Percentiles rank a stretch among this genome's conserved stretches.
Evolutionary conservation across 2,113 vertebrate species (phyloP).

Genomic region (Arvicanthis niloticus): DNA sequence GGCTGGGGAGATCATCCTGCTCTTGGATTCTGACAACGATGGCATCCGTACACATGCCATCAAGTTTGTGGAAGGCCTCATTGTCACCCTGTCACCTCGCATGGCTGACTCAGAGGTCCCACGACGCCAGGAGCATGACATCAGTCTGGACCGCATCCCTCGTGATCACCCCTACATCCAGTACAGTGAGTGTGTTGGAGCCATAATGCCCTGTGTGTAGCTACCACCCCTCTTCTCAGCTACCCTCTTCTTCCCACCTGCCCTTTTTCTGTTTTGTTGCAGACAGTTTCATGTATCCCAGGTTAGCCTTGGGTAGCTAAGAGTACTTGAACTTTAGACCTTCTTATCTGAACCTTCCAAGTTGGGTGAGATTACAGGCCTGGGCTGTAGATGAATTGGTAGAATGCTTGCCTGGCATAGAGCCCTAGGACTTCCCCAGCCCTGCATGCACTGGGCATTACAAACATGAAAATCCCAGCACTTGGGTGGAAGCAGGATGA

Average conservation of each 20-base stretch:
- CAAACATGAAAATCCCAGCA: neutral
- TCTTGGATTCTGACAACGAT: constrained; percentile 96
- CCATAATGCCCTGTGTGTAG: accelerated
- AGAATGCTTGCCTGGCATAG: neutral
- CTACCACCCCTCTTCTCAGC: neutral
- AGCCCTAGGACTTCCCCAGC: neutral
- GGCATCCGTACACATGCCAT: constrained; percentile 97
- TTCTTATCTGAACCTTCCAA: neutral
- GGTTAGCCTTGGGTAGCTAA: neutral
- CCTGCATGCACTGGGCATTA: neutral
- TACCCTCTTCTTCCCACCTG: neutral
- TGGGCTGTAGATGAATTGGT: neutral
- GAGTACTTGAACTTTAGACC: neutral
- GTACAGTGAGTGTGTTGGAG: constrained; percentile 86
- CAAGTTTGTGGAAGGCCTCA: constrained; percentile 96
- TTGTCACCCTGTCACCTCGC: constrained; percentile 93
- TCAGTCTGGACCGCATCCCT: constrained; percentile 95
- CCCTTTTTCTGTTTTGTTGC: neutral
- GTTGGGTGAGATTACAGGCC: neutral
- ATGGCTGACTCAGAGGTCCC: constrained; percentile 93
- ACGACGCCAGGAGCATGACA: constrained; percentile 93
- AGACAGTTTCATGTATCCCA: neutral
- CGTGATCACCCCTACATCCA: constrained; percentile 94
- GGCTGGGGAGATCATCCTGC: constrained; percentile 92
- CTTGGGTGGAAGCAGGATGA: neutral